phyloP scores from a whole-genome alignment of 2,113 vertebrate species.

The Psilopogon haemacephalus region DNA sequence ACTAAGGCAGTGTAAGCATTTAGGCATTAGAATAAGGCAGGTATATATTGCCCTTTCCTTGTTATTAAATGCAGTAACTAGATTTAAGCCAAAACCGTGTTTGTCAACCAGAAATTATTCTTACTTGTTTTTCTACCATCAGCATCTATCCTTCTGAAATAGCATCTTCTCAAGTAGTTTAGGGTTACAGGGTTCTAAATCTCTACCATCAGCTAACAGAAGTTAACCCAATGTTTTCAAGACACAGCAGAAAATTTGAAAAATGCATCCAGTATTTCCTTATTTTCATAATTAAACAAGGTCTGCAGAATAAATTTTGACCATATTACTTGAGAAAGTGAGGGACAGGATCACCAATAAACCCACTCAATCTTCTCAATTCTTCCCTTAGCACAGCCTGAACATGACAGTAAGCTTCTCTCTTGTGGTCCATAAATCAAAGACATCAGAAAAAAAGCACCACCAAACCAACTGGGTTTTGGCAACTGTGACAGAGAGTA shows the following conservation, averaged over 20 bases:
- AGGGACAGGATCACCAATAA: neutral
- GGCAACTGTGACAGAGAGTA: neutral
- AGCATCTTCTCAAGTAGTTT: neutral
- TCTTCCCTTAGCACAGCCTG: neutral
- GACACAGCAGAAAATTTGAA: neutral
- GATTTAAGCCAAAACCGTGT: neutral
- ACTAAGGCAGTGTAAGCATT: neutral
- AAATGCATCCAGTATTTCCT: neutral
- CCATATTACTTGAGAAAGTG: neutral
- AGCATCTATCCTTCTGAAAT: neutral
- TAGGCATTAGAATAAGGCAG: neutral
- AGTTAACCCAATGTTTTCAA: neutral
- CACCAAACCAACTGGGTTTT: neutral
- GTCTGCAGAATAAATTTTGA: neutral
- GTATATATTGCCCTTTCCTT: neutral
- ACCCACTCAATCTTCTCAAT: fast-evolving
- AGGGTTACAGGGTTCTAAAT: neutral
- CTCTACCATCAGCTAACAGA: neutral
- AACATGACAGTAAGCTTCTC: neutral
- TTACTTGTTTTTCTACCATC: neutral
- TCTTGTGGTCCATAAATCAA: neutral
- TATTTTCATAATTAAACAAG: neutral
- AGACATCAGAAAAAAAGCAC: neutral
- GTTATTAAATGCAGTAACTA: neutral
- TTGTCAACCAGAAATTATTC: neutral